Evolutionary conservation across 2,888 invertebrate species (phyloP), one percentile per base, ranked within the genome.

Genomic region (Lepidochitona cinerea): DNA sequence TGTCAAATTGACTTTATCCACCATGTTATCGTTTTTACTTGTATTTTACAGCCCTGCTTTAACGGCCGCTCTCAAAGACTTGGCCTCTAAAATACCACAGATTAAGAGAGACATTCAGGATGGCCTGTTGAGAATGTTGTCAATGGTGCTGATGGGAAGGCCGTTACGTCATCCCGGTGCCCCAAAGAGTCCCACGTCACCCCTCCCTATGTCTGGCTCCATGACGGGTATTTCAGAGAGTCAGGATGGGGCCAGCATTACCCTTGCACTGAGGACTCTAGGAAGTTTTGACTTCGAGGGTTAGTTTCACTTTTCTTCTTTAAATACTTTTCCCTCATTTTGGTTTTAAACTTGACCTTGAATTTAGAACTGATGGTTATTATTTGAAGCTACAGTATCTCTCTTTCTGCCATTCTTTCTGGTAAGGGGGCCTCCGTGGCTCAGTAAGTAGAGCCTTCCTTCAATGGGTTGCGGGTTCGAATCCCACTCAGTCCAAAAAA

Each of bases 61-160:
- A 73, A 98, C 98, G 0, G 95, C 96, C 49, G 96, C 97, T 4
- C 92, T 99, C 36, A 93, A 96, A 77, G 98, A 98, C 91, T 92
- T 99, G 59, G 97, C 97, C 32, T 93, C 94, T 78, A 95, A 95
- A 88, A 94, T 99, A 65, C 97, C 98, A 0, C 93, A 94, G 67
- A 92, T 99, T 23, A 97, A 96, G 90, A 93, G 94, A 69, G 95
- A 96, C 88, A 97, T 99, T 85, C 97, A 97, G 67, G 96, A 97
- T 87, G 97, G 98, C 0, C 92, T 99, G 33, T 92, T 98, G 72
- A 95, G 96, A 85, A 97, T 98, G 93, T 92, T 99, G 5, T 97
- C 97, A 1, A 93, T 96, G 85, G 95, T 97, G 68, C 91, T 99
- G 71, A 95, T 98, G 93, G 96, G 96, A 85, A 95, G 96, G 88